These are phyloP conservation scores for Bradypodion ventrale DNA, from an alignment of 2,797 vertebrate genomes.

Conservation along the genomic window DNA sequence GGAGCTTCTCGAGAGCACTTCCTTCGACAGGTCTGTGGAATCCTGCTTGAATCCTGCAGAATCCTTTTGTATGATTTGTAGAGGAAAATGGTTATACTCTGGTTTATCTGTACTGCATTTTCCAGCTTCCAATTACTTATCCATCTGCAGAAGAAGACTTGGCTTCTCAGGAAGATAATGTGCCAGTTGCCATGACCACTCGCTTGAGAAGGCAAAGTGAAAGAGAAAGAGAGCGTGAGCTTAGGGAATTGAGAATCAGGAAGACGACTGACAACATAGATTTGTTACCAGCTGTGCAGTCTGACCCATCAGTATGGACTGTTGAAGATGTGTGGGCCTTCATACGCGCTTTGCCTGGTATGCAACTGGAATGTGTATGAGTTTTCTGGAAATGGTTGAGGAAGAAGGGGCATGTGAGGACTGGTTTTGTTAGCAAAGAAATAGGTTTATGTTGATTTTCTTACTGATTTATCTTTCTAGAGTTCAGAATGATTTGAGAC, in stretches of 20 bases:
- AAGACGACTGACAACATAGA: conserved; percentile 81
- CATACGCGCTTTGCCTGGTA: conserved; percentile 93
- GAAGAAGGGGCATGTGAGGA: neutral
- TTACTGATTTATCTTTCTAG: neutral
- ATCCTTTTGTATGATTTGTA: conserved; percentile 61
- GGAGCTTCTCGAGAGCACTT: conserved; percentile 85
- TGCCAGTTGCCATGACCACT: conserved; percentile 85
- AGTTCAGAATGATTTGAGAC: neutral
- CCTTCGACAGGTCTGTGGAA: conserved; percentile 85
- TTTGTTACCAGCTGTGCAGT: conserved; percentile 76
- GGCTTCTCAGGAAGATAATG: conserved; percentile 78
- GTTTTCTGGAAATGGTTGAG: neutral
- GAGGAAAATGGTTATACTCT: conserved; percentile 72
- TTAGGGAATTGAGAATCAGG: conserved; percentile 80
- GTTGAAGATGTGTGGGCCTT: conserved; percentile 95
- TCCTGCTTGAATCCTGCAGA: conserved; percentile 67
- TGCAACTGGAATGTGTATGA: conserved; percentile 17
- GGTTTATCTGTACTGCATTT: conserved; percentile 77
- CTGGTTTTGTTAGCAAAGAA: neutral
- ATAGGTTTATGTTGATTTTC: neutral
- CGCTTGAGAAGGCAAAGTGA: conserved; percentile 85
- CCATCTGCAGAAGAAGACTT: conserved; percentile 81
- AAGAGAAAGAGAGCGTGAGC: conserved; percentile 79
- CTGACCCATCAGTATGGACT: conserved; percentile 88
- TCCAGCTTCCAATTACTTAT: conserved; percentile 82